Evolutionary conservation across 92 coral and sea anemone genomes (phyloP).

Genomic region (Bergia sp.): DNA sequence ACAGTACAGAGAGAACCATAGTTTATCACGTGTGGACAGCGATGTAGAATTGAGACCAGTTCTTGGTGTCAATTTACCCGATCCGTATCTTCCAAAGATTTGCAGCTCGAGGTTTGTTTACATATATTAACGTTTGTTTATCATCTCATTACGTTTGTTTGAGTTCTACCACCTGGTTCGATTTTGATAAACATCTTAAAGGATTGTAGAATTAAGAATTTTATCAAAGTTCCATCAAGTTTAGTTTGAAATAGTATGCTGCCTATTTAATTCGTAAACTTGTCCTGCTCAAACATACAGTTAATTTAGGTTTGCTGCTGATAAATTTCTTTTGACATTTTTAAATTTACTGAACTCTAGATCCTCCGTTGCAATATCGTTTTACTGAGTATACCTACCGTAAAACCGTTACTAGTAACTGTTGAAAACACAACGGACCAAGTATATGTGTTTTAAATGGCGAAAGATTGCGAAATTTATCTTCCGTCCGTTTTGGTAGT

Average conservation of each 20-base stretch:
- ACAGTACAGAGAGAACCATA: conserved; percentile 88
- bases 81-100: conserved; percentile 85
- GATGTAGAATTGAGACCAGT: conserved; percentile 70
- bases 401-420: background rate
- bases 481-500: background rate
- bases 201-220: background rate
- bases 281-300: background rate
- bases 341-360: too few relatives aligned
- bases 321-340: too few relatives aligned
- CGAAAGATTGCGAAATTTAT: background rate
- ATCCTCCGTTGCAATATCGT: background rate
- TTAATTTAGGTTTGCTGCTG: background rate
- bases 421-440: background rate
- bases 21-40: conserved; percentile 64
- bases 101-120: conserved; percentile 75
- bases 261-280: background rate
- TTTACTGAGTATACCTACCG: too few relatives aligned
- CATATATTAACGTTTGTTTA: conserved; percentile 57
- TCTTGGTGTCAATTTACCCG: conserved; percentile 80
- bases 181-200: conserved; percentile 10
- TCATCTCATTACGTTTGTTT: conserved; percentile 59
- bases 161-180: background rate
- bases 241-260: background rate
- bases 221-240: background rate
- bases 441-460: background rate